These are phyloP conservation scores for Setophaga coronata DNA, from an alignment of 2,113 vertebrate genomes.

Conservation along the genomic window DNA sequence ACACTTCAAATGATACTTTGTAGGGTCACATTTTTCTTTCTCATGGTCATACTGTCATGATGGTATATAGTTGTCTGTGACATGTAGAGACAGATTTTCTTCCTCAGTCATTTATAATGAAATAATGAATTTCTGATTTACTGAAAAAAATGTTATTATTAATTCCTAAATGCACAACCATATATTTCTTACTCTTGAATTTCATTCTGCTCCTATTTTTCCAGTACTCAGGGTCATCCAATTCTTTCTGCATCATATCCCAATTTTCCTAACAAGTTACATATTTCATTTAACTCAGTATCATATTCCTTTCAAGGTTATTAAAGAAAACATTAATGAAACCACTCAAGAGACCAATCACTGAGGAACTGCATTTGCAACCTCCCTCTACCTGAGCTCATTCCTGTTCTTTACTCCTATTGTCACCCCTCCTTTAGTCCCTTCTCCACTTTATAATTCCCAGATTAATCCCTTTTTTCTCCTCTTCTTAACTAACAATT, in stretches of 20 bases:
- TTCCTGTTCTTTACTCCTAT: not conserved
- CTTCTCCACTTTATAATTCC: slow-evolving; percentile 25
- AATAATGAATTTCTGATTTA: not conserved
- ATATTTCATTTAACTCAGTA: slow-evolving; percentile 10
- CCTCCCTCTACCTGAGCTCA: not conserved
- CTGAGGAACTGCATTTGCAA: not conserved
- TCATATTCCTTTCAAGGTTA: slow-evolving; percentile 46
- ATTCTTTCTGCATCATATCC: not conserved
- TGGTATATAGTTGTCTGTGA: not conserved
- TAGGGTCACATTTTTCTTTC: not conserved
- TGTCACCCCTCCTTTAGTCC: not conserved
- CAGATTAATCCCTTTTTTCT: slow-evolving; percentile 3
- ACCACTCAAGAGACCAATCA: slow-evolving; percentile 17
- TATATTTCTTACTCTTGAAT: not conserved
- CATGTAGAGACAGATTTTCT: not conserved
- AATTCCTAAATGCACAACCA: not conserved
- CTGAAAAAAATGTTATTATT: not conserved
- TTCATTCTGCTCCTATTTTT: not conserved
- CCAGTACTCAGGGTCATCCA: not conserved
- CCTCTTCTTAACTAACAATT: slow-evolving; percentile 44
- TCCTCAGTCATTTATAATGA: not conserved
- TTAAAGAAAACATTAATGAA: slow-evolving; percentile 42
- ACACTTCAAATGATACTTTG: not conserved
- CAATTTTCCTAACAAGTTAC: not conserved
- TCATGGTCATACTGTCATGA: not conserved